These are phyloP conservation scores for Cephus sareptanus DNA, from an alignment of 2,888 invertebrate species.

Conservation along the genomic window DNA sequence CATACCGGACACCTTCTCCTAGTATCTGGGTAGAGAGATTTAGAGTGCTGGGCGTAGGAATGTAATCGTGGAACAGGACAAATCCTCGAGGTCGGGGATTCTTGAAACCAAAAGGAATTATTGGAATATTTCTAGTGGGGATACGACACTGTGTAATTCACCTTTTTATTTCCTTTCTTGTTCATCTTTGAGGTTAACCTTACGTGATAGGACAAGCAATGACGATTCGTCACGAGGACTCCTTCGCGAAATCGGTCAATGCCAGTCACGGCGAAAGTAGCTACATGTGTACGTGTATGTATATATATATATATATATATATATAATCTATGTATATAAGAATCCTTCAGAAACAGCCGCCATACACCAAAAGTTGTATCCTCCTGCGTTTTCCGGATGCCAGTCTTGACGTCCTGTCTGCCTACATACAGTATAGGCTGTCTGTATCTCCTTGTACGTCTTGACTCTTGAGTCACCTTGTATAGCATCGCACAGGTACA, in stretches of 20 bases:
- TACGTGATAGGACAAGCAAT: neutral
- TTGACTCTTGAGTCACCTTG: constrained; percentile 27
- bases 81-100: neutral
- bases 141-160: neutral
- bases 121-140: neutral
- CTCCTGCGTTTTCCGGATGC: neutral
- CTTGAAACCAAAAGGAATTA: neutral
- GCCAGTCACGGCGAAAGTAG: neutral
- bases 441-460: neutral
- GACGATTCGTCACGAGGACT: neutral
- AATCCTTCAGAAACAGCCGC: neutral
- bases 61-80: neutral
- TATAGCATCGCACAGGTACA: constrained; percentile 37
- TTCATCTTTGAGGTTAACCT: neutral
- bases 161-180: neutral
- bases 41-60: neutral
- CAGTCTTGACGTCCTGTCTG: neutral
- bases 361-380: neutral
- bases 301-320: neutral
- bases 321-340: neutral
- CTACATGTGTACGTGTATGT: neutral
- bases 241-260: neutral
- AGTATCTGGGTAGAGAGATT: neutral
- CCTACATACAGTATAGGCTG: neutral
- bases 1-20: neutral